Conservation (phyloP, 2,888 invertebrate genomes). For the Epistrophe eligans region DNA sequence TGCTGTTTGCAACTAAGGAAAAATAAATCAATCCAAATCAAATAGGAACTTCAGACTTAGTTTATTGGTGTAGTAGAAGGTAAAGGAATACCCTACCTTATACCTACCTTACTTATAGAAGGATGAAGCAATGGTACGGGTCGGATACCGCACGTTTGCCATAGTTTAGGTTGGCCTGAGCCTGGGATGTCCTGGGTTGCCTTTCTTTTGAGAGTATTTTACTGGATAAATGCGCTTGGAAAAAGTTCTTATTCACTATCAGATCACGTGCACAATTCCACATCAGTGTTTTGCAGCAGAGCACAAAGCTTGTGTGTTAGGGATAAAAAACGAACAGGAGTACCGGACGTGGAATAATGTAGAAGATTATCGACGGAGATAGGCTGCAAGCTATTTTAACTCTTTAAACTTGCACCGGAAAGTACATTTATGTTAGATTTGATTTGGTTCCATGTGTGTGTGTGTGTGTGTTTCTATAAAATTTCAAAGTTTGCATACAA, state of each 20-base stretch:
- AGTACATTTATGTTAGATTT: slow-evolving; percentile 67
- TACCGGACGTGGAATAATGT: slow-evolving; percentile 73
- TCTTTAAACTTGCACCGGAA: slow-evolving; percentile 66
- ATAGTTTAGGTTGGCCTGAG: slow-evolving; percentile 40
- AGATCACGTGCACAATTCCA: slow-evolving; percentile 76
- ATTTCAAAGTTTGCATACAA: slow-evolving; percentile 35
- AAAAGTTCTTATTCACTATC: slow-evolving; percentile 75
- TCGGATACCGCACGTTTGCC: slow-evolving; percentile 52
- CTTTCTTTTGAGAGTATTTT: slow-evolving; percentile 66
- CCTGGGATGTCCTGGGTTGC: slow-evolving; percentile 32
- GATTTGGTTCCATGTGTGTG: slow-evolving; percentile 11
- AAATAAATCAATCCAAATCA: slow-evolving; percentile 76
- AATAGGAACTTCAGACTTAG: slow-evolving; percentile 68
- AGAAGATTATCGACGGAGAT: slow-evolving; percentile 70
- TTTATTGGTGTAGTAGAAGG: slow-evolving; percentile 62
- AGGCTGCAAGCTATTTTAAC: slow-evolving; percentile 71
- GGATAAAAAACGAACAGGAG: slow-evolving; percentile 68
- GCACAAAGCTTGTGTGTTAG: slow-evolving; percentile 69
- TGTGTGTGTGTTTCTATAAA: slow-evolving; percentile 28
- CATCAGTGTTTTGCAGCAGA: slow-evolving; percentile 74
- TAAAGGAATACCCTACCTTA: background rate
- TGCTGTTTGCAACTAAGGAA: slow-evolving; percentile 60
- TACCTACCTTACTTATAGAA: slow-evolving; percentile 1
- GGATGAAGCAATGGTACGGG: slow-evolving; percentile 12
- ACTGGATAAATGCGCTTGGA: slow-evolving; percentile 72